Conservation (phyloP, 2,888 invertebrate genomes). For the Rhynchonema sp. region DNA sequence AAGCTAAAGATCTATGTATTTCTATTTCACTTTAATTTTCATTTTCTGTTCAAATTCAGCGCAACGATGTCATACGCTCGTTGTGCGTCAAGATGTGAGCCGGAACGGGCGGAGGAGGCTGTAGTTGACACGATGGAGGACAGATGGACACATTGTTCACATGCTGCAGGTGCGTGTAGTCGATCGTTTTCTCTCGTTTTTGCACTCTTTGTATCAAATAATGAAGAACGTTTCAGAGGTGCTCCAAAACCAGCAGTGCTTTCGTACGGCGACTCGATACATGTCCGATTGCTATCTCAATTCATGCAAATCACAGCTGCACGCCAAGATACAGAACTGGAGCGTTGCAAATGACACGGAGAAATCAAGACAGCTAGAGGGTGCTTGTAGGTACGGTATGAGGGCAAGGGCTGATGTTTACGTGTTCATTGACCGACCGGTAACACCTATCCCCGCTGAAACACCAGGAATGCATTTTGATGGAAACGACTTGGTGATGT, state of each 20-base stretch:
- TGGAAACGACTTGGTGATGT: no score
- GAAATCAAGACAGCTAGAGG: not conserved
- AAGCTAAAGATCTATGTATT: not conserved
- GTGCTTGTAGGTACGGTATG: not conserved
- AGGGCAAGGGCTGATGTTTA: no score
- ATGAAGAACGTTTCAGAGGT: no score
- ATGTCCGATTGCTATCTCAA: not conserved
- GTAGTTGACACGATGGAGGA: not conserved
- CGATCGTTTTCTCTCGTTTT: no score
- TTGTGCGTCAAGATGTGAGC: not conserved
- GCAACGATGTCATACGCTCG: not conserved
- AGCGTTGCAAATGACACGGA: not conserved
- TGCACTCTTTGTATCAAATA: no score
- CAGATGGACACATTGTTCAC: not conserved
- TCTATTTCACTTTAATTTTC: no score
- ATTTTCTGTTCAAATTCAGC: no score
- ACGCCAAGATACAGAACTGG: not conserved
- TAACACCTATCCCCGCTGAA: no score
- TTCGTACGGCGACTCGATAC: not conserved
- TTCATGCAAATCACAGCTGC: not conserved
- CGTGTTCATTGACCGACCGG: no score
- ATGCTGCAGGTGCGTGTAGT: not conserved
- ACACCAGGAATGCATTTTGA: no score
- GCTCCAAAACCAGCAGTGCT: not conserved
- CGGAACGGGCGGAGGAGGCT: not conserved